A percentile compares a stretch with the other conserved stretches of the same genome.
Evolutionary conservation across 2,797 vertebrate species (phyloP).

Genomic region (Hypotaenidia okinawae): DNA sequence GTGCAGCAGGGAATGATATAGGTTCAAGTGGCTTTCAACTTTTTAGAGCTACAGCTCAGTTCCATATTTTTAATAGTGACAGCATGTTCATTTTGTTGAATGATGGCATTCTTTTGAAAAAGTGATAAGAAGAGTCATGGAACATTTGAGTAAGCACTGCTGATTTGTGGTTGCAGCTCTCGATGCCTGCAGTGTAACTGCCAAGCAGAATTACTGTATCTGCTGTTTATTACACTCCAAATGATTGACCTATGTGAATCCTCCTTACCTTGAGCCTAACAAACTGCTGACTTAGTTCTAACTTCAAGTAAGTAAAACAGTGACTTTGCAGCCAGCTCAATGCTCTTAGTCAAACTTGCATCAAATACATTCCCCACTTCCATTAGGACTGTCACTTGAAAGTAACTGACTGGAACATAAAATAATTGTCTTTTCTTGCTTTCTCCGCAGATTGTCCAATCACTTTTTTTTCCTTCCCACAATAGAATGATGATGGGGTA

Average conservation of each 20-base stretch:
- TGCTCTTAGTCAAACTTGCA: slow-evolving; percentile 22
- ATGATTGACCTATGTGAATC: slow-evolving; percentile 51
- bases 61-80: slow-evolving; percentile 36
- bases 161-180: slow-evolving; percentile 53
- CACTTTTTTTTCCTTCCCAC: not conserved
- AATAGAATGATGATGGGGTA: accelerated
- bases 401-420: slow-evolving; percentile 49
- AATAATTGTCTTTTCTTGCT: slow-evolving; percentile 58
- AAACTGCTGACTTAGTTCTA: slow-evolving; percentile 54
- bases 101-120: slow-evolving; percentile 30
- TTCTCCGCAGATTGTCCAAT: slow-evolving; percentile 1
- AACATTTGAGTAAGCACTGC: slow-evolving; percentile 52
- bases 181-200: not conserved
- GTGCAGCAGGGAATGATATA: not conserved
- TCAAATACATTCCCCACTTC: slow-evolving; percentile 9
- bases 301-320: slow-evolving; percentile 38
- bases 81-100: slow-evolving; percentile 40
- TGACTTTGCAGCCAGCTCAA: slow-evolving; percentile 48
- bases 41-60: not conserved
- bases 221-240: slow-evolving; percentile 51
- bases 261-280: slow-evolving; percentile 43
- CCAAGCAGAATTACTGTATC: slow-evolving; percentile 55
- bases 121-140: slow-evolving; percentile 43
- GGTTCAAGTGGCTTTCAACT: not conserved
- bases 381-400: slow-evolving; percentile 31